Base-by-base conservation (phyloP, 2,797 vertebrate genomes). In the Helicolenus hilgendorfi region DNA sequence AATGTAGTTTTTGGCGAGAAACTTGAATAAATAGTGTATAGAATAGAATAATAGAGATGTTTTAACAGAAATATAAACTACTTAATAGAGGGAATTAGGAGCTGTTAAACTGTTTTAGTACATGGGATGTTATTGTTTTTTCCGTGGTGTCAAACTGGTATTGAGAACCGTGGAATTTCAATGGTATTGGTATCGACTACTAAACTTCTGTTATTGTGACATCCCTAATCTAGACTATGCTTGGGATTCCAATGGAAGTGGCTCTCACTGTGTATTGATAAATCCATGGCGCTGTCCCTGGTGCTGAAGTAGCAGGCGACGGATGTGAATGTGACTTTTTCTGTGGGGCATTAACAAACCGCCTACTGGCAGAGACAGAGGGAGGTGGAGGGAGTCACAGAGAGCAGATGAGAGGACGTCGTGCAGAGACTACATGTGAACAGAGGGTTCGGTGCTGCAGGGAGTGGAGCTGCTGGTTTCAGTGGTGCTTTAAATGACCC, bases 401-500 rank as follows among this genome's bases (percentile, higher is more conserved):
- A 10, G 33, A 72, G 70, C 26, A 59, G 65, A 58, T 27, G 77
- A 89, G 79, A 15, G 64, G 79, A 65, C 22, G 20, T 18, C 2
- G 15, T 36, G 68, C 67, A 20, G 45, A 55, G 68, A 59, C 10
- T 20, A 71, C 31, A 14, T 86, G 82, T 69, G 78, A 83, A 56
- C 77, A 71, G 79, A 75, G 89, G 89, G 81, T 71, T 84, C 22
- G 69, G 41, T 31, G 84, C 89, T 89, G 87, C 26, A 65, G 63
- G 29, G 60, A 63, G 29, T 10, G 18, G 49, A 77, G 87, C 85
- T 59, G 87, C 41, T 87, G 83, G 91, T 94, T 92, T 89, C 91
- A 71, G 74, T 79, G 86, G 87, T 84, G 92, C 94, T 95, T 91
- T 94, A 94, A 96, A 93, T 96, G 93, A 94, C 94, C 91, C 82